These are phyloP conservation scores for Alectura lathami DNA, from an alignment of 2,113 vertebrate species.

Conservation along the genomic window DNA sequence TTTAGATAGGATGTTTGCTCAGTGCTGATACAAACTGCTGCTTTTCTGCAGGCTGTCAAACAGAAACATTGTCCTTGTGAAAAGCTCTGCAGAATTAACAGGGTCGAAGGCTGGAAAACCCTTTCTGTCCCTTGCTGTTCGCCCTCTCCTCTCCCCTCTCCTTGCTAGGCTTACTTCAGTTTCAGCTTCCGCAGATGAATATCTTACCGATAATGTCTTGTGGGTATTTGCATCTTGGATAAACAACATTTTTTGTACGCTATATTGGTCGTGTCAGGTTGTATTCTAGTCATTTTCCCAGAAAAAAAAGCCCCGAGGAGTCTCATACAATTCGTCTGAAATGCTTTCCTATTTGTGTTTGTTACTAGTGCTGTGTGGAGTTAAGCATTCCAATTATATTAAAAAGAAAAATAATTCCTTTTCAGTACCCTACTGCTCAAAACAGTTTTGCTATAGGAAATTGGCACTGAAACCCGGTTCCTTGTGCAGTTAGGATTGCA, in stretches of 20 bases:
- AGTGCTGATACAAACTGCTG: neutral
- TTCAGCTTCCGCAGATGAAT: neutral
- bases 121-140: neutral
- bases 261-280: slow-evolving; percentile 26
- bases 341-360: neutral
- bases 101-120: neutral
- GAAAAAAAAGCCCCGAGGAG: neutral
- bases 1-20: neutral
- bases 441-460: neutral
- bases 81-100: neutral
- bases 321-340: neutral
- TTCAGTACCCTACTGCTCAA: neutral
- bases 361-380: neutral
- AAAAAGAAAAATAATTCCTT: neutral
- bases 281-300: slow-evolving; percentile 6
- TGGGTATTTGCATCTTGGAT: neutral
- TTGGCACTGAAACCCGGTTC: neutral
- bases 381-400: neutral
- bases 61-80: neutral
- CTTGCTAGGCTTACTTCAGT: neutral
- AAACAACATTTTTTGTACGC: neutral
- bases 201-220: neutral
- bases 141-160: neutral
- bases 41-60: neutral
- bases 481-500: neutral